Evolutionary conservation across 2,113 vertebrate species (phyloP).

Genomic region (Alexandromys fortis): DNA sequence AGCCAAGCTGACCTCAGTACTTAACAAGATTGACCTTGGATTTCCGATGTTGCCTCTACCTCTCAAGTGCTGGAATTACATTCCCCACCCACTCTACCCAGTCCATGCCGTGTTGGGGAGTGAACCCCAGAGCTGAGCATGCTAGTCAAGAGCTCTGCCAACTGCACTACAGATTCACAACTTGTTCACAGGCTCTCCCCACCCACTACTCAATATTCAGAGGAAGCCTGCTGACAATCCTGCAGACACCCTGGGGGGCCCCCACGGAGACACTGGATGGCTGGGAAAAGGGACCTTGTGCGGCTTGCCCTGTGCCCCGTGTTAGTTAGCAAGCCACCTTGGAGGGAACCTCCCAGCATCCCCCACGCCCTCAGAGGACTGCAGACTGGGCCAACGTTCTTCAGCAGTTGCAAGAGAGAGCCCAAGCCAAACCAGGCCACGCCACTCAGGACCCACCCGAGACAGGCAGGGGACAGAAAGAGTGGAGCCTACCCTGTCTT

Average conservation of each 20-base stretch:
- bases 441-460: not conserved
- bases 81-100: too few species aligned
- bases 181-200: not conserved
- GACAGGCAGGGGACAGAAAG: not conserved
- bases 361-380: not conserved
- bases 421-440: not conserved
- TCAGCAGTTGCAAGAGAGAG: not conserved
- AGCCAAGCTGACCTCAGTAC: not conserved
- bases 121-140: not conserved
- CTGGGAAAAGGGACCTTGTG: not conserved
- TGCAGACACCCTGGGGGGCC: not conserved
- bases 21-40: not conserved
- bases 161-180: not conserved
- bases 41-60: not conserved
- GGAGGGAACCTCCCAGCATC: not conserved
- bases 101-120: not conserved
- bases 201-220: not conserved
- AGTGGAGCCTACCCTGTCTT: too few species aligned
- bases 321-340: not conserved
- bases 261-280: not conserved
- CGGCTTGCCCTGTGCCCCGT: not conserved
- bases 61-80: not conserved
- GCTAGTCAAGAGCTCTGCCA: not conserved
- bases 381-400: not conserved
- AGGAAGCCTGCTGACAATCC: not conserved